A percentile compares a stretch with the other conserved stretches of the same genome.
phyloP scores from a whole-genome alignment of 2,113 vertebrate species.

The Camarhynchus parvulus region DNA sequence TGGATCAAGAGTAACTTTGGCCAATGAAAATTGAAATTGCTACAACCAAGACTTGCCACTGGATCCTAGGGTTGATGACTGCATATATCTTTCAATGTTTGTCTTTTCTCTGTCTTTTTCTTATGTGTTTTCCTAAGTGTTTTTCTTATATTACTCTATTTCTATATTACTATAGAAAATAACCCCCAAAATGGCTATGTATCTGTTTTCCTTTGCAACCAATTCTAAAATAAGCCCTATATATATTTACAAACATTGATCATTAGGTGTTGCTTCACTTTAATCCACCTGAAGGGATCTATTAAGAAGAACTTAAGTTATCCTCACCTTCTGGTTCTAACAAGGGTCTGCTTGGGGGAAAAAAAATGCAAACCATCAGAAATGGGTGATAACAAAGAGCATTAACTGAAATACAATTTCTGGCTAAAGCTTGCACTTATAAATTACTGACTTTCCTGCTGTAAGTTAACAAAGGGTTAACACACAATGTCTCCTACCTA shows the following conservation, averaged over 20 bases:
- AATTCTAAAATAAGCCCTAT: background rate
- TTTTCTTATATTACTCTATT: background rate
- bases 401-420: background rate
- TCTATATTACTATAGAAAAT: background rate
- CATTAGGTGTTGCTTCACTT: background rate
- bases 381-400: background rate
- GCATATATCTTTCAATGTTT: background rate
- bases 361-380: background rate
- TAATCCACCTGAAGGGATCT: background rate
- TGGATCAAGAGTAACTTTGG: background rate
- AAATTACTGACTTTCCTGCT: background rate
- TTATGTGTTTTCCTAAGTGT: background rate
- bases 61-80: background rate
- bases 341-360: background rate
- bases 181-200: background rate
- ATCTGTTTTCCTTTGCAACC: background rate
- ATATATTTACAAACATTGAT: background rate
- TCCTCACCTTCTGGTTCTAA: background rate
- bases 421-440: background rate
- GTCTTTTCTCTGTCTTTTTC: background rate
- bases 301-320: background rate
- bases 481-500: background rate
- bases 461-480: background rate
- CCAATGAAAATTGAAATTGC: background rate
- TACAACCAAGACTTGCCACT: background rate